Base-by-base conservation (phyloP, 2,113 vertebrate species). In the Struthio camelus region DNA sequence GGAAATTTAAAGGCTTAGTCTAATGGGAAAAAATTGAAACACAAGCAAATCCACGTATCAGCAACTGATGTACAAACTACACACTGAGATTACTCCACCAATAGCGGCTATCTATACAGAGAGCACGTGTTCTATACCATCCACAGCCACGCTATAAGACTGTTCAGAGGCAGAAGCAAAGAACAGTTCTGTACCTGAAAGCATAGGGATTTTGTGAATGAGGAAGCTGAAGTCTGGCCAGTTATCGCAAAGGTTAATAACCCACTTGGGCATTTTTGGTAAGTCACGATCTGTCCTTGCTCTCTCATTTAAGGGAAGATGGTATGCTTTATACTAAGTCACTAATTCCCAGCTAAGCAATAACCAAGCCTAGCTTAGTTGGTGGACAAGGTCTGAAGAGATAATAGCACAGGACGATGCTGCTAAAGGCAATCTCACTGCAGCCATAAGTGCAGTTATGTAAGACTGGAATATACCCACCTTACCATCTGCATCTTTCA, bases 401-500 rank as follows among this genome's bases (percentile, higher is more conserved):
- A 20, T 12, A 36, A 20, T 1, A 87, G 70, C 24, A 24, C 34
- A 4, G 66, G 72, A 8, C 58, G 28, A 3, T 8, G 65, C 14
- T 56, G 48, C 7, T 18, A 32, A 50, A 69, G 27, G 46, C 7
- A 61, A 62, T 19, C 44, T 54, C 50, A 56, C 28, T 70, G 10
- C 40, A 66, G 58, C n/a, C 70, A 12, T 2, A n/a, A 59, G n/a
- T 30, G n/a, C 44, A 56, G 12, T 54, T 14, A 18, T 10, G 2
- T 25, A 42, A 28, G 36, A 25, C 56, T 80, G 15, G 40, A 46
- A 44, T 6, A 48, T 6, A 84, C 96, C 10, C 96, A 99, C 99
- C 98, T 98, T 98, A 28, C 99, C 97, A 72, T 98, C 97, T 40
- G 76, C 85, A 36, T 97, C 87, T 91, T 98, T 99, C 94, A 98